These are phyloP conservation scores for Bellardia pandia DNA, from an alignment of 2,888 invertebrate genomes.

Conservation along the genomic window DNA sequence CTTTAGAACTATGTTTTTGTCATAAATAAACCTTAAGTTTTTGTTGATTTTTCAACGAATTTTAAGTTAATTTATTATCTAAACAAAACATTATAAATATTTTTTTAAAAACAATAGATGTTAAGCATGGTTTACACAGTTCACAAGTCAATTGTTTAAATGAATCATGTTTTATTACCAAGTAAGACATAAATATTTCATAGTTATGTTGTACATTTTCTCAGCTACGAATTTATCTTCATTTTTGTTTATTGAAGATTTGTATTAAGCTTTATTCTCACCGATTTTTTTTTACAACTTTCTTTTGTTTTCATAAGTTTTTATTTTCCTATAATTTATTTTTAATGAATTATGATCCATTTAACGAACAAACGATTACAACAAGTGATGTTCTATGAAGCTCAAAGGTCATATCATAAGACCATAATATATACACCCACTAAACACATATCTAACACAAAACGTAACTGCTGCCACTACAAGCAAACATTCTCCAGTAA, in stretches of 20 bases:
- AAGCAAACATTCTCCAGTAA: neutral
- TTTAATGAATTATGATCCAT: slow-evolving; percentile 61
- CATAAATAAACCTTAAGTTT: neutral
- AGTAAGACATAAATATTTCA: slow-evolving; percentile 8
- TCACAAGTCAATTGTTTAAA: neutral
- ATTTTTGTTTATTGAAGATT: slow-evolving; percentile 27
- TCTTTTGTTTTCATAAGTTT: slow-evolving; percentile 22
- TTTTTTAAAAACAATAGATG: neutral
- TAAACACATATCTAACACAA: neutral
- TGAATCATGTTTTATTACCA: neutral
- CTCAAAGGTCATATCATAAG: slow-evolving; percentile 34
- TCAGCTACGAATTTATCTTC: slow-evolving; percentile 22
- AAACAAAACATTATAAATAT: neutral
- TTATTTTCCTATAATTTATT: slow-evolving; percentile 27
- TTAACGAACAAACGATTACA: slow-evolving; percentile 46
- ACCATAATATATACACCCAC: neutral
- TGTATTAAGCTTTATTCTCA: neutral
- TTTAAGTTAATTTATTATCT: neutral
- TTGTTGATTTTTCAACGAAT: neutral
- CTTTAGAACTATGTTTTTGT: neutral
- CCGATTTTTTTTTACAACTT: neutral
- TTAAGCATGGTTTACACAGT: neutral
- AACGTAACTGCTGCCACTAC: neutral
- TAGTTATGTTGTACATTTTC: neutral
- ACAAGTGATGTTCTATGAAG: slow-evolving; percentile 50